Evolutionary conservation across 2,113 vertebrate genomes (phyloP), one percentile per base, ranked within the genome.

Genomic region (Toxotes jaculatrix): DNA sequence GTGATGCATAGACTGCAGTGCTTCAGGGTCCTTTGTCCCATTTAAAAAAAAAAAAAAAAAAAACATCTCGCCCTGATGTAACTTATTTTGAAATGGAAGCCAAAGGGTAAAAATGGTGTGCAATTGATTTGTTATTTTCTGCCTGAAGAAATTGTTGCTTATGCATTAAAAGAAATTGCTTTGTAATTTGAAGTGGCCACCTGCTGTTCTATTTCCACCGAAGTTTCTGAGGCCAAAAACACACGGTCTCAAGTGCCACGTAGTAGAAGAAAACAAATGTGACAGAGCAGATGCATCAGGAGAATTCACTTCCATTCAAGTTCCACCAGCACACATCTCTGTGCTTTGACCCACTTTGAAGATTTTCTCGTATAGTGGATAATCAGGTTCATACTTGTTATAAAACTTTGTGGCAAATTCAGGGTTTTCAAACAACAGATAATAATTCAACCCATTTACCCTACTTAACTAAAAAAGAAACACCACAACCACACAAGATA

Each of bases 151-250:
- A 65, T 19, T 32, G 40, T 79, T 76, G 57, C 74, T 76, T 65
- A 32, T 67, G 64, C 70, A 61, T 60, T 23, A 17, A 72, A 74
- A 68, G 19, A 66, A 76, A 87, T 31, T 14, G 56, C 77, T 72
- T 53, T 69, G 60, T 74, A 43, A 62, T 55, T 47, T 67, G 3
- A 80, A 72, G 76, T 56, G 60, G 42, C 23, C 49, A 49, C 69
- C 69, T 69, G 74, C 61, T 43, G 62, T 38, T 82, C 36, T 79
- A 10, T 63, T 64, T 75, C 55, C 32, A 45, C 57, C 71, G 53
- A 72, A 17, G 47, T 62, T n/a, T 43, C 19, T 34, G 5, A 19
- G 23, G 55, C 38, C 31, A 32, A 72, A 74, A 60, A 40, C 27
- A 23, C 45, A 34, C 19, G 49, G 71, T 57, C 32, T 23, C 11